Percentiles rank a stretch among this genome's conserved stretches.
Conservation (phyloP, 2,797 vertebrate species). For the Hyperoplus lanceolatus region DNA sequence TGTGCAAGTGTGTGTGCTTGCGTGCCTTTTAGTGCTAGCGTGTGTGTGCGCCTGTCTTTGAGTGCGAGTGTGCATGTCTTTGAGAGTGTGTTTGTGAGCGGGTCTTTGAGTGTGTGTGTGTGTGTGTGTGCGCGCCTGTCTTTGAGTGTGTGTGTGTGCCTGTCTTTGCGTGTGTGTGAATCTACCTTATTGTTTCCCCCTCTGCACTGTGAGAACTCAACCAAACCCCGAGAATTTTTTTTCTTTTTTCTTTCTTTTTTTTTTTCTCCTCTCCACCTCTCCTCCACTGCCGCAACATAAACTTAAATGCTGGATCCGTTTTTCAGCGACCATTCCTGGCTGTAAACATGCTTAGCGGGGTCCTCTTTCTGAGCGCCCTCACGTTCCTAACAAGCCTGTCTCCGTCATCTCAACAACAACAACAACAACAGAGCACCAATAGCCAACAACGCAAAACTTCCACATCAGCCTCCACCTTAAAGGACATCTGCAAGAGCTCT, state of each 20-base stretch:
- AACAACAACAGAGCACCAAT: slow-evolving; percentile 80
- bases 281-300: slow-evolving; percentile 18
- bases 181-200: slow-evolving; percentile 26
- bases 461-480: slow-evolving; percentile 82
- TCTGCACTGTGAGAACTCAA: slow-evolving; percentile 38
- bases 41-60: neutral
- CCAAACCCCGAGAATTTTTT: slow-evolving; percentile 11
- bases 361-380: slow-evolving; percentile 95
- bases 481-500: slow-evolving; percentile 95
- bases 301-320: slow-evolving; percentile 80
- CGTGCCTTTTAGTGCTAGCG: too few relatives aligned
- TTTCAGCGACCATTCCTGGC: slow-evolving; percentile 71
- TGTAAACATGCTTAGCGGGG: slow-evolving; percentile 97
- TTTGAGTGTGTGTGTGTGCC: neutral
- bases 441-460: slow-evolving; percentile 88
- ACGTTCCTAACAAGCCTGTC: slow-evolving; percentile 90
- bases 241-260: neutral
- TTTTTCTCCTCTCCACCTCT: slow-evolving; percentile 36
- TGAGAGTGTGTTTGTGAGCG: too few relatives aligned
- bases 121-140: slow-evolving; percentile 15
- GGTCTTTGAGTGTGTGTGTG: slow-evolving; percentile 18
- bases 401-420: slow-evolving; percentile 84
- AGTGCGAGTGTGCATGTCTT: too few relatives aligned
- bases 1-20: slow-evolving; percentile 33
- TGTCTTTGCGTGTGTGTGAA: slow-evolving; percentile 20